phyloP scores from a whole-genome alignment of 1,140 invertebrate genomes.

The Bacillus rossius region DNA sequence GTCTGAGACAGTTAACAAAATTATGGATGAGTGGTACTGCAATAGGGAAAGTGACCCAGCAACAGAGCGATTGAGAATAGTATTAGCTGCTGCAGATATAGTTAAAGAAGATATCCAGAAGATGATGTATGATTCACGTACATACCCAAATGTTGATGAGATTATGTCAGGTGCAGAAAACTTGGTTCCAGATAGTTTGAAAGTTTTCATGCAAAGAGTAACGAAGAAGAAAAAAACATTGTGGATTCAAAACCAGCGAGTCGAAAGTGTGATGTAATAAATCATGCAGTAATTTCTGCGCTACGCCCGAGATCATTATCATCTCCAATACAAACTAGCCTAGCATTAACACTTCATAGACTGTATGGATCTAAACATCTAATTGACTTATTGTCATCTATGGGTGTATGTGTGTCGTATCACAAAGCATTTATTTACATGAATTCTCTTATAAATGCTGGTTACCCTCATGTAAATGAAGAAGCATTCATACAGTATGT shows the following conservation, averaged over 20 bases:
- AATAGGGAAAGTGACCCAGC: too few species aligned
- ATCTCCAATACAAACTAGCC: not conserved
- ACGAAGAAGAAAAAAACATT: not conserved
- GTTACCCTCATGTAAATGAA: not conserved
- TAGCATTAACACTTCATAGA: slow-evolving; percentile 1
- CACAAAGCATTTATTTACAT: not conserved
- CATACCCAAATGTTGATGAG: too few species aligned
- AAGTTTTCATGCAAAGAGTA: too few species aligned
- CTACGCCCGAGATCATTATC: slow-evolving; percentile 7
- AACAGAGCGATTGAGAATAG: too few species aligned
- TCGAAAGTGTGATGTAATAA: not conserved
- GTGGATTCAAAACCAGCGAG: too few species aligned
- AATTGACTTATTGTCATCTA: not conserved
- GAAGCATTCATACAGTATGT: slow-evolving; percentile 23
- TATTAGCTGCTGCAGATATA: too few species aligned
- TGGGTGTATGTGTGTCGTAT: slow-evolving; percentile 8
- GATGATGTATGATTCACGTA: too few species aligned
- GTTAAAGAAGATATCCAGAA: too few species aligned
- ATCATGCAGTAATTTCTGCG: slow-evolving; percentile 6
- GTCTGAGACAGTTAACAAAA: too few species aligned
- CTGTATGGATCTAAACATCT: slow-evolving; percentile 1
- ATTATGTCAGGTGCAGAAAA: too few species aligned
- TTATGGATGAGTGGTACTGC: too few species aligned
- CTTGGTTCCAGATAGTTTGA: too few species aligned
- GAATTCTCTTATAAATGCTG: not conserved